These are phyloP conservation scores for Amazonetta brasiliensis DNA, from an alignment of 2,797 vertebrate species.

Conservation along the genomic window DNA sequence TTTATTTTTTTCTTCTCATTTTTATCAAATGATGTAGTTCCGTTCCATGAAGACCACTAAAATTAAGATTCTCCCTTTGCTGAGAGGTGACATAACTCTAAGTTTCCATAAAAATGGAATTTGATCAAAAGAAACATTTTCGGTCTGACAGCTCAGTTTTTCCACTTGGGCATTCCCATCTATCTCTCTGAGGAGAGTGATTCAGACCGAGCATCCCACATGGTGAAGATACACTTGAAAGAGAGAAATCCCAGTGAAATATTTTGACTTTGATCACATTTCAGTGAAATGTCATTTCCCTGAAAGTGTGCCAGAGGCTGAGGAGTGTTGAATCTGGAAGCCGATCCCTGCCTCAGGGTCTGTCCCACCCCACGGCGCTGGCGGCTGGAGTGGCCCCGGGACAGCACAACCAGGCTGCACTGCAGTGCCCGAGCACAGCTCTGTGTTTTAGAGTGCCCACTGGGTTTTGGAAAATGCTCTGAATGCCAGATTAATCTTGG, in stretches of 20 bases:
- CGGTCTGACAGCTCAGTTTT: neutral
- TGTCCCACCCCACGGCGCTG: neutral
- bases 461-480: neutral
- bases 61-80: neutral
- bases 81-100: neutral
- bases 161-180: no score
- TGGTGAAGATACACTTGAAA: neutral
- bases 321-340: no score
- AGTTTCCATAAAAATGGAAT: neutral
- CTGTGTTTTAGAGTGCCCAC: neutral
- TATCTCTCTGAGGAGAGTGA: neutral
- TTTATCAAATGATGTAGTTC: neutral
- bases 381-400: rapidly evolving
- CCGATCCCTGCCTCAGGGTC: rapidly evolving
- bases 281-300: neutral
- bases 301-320: neutral
- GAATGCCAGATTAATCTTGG: neutral
- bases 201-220: neutral
- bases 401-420: neutral
- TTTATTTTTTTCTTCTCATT: neutral
- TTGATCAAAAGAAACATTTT: neutral
- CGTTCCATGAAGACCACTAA: neutral
- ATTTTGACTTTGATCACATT: neutral
- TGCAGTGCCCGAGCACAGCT: rapidly evolving
- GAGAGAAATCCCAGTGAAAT: neutral